A percentile compares a stretch with the other conserved stretches of the same genome.
phyloP scores from a whole-genome alignment of 2,113 vertebrate species.

The Urocynchramus pylzowi region DNA sequence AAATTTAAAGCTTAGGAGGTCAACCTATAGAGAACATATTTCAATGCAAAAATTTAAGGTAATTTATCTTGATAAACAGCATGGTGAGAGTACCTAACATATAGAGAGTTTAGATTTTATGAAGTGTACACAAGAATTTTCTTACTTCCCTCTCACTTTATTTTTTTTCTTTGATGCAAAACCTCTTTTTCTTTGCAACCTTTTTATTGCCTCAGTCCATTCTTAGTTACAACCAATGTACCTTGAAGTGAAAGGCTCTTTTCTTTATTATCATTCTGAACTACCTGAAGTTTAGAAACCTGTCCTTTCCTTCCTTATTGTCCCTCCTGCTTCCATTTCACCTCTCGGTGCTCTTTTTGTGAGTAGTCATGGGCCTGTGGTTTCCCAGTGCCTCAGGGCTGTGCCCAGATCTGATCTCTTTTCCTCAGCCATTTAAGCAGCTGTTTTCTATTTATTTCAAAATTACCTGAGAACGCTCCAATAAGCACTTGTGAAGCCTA shows the following conservation, averaged over 20 bases:
- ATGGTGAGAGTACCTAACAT: background rate
- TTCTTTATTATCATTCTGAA: background rate
- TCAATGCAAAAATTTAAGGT: background rate
- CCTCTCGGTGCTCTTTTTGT: fast-evolving
- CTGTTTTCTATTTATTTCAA: background rate
- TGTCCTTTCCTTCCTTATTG: background rate
- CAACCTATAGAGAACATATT: background rate
- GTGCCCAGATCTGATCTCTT: background rate
- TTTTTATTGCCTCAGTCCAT: background rate
- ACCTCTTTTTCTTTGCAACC: background rate
- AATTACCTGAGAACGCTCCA: background rate
- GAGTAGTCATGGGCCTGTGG: background rate
- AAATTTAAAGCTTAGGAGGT: background rate
- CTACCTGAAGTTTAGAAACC: background rate
- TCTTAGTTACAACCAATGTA: background rate
- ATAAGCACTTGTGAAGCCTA: background rate
- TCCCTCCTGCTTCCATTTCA: background rate
- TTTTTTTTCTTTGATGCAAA: background rate
- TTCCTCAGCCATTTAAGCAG: background rate
- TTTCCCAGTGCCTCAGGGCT: background rate
- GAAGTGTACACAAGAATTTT: background rate
- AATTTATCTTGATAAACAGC: background rate
- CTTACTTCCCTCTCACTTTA: background rate
- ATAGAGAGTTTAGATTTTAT: background rate
- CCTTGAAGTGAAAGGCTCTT: background rate